Percentiles rank a stretch among this genome's conserved stretches.
Conservation (phyloP, 2,888 invertebrate species). For the Mallateleia sp. region DNA sequence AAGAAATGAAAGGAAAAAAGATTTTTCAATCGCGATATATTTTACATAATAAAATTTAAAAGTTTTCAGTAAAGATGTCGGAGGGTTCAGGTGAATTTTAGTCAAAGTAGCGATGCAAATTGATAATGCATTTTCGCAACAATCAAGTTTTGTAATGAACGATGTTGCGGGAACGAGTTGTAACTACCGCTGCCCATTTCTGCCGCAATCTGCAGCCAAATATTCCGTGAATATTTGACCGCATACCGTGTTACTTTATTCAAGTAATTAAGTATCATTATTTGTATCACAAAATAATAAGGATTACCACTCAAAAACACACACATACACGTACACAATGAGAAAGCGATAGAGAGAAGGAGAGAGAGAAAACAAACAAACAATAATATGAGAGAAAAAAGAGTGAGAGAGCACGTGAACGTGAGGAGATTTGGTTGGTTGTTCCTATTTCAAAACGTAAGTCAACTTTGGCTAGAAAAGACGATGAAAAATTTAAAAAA, state of each 20-base stretch:
- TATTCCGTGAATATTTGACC: constrained; percentile 89
- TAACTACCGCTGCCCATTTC: constrained; percentile 75
- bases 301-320: constrained; percentile 86
- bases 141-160: constrained; percentile 66
- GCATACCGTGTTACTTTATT: constrained; percentile 88
- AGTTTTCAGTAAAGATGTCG: constrained; percentile 42
- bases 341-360: constrained; percentile 16
- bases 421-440: constrained; percentile 87
- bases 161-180: constrained; percentile 67
- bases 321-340: constrained; percentile 78
- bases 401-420: constrained; percentile 58
- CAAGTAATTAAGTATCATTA: constrained; percentile 88
- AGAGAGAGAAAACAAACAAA: constrained; percentile 64
- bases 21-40: constrained; percentile 61
- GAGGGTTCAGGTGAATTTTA: constrained; percentile 43
- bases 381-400: constrained; percentile 28
- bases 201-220: constrained; percentile 81
- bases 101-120: constrained; percentile 50
- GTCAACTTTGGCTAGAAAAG: constrained; percentile 67
- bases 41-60: constrained; percentile 54
- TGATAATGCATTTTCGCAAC: constrained; percentile 69
- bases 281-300: constrained; percentile 88
- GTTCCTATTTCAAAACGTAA: constrained; percentile 87
- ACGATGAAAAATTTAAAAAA: not conserved
- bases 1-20: not conserved